Evolutionary conservation across 2,113 vertebrate species (phyloP).

Genomic region (Cynocephalus volans): DNA sequence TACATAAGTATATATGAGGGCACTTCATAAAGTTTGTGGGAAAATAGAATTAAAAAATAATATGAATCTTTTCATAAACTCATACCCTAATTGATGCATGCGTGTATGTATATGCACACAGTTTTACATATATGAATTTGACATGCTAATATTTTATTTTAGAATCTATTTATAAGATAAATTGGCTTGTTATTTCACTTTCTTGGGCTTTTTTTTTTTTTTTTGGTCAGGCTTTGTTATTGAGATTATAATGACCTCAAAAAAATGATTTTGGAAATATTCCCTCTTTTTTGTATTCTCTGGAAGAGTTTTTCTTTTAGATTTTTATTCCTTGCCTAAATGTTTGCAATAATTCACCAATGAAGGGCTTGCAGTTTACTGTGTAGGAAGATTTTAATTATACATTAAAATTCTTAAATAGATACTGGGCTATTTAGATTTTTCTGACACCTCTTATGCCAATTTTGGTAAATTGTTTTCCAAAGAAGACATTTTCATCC

Average conservation of each 20-base stretch:
- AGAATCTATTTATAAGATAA: background rate
- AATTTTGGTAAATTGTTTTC: constrained; percentile 17
- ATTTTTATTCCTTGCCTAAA: background rate
- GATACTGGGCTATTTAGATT: background rate
- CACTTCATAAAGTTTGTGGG: no score
- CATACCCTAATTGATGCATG: no score
- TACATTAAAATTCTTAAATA: background rate
- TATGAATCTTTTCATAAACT: no score
- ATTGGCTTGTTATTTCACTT: background rate
- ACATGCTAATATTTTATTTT: background rate
- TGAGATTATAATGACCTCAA: background rate
- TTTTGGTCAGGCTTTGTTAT: background rate
- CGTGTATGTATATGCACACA: background rate
- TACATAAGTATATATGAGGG: no score
- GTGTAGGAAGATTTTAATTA: constrained; percentile 32
- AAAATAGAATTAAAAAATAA: no score
- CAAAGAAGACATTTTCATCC: background rate
- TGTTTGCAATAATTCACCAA: constrained; percentile 13
- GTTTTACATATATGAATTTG: background rate
- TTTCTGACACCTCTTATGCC: constrained; percentile 19
- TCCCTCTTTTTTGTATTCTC: background rate
- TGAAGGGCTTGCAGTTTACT: background rate
- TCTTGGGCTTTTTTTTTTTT: background rate
- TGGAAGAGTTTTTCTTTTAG: background rate
- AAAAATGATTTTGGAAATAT: background rate